These are phyloP conservation scores for Drosophila carrolli DNA, from an alignment of 1,140 invertebrate species.

Conservation along the genomic window DNA sequence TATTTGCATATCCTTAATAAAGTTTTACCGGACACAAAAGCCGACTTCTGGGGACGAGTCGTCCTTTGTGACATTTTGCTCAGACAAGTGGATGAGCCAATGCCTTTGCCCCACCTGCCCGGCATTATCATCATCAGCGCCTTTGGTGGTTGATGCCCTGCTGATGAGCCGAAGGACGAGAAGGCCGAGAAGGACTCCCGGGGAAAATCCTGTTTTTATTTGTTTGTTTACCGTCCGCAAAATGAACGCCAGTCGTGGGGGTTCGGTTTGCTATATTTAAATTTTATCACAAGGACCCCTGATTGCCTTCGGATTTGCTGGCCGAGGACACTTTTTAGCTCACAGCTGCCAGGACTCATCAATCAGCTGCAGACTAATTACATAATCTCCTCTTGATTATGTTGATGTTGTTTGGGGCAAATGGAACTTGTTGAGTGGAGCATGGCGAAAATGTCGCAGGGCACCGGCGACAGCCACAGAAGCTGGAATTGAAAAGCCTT, in stretches of 20 bases:
- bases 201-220: constrained; percentile 81
- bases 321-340: constrained; percentile 48
- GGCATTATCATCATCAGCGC: constrained; percentile 43
- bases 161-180: constrained; percentile 49
- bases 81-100: constrained; percentile 74
- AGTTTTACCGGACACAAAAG: constrained; percentile 76
- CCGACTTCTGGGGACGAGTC: constrained; percentile 1
- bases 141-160: constrained; percentile 71
- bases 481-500: constrained; percentile 17
- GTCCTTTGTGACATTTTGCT: constrained; percentile 78
- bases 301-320: constrained; percentile 58
- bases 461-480: constrained; percentile 14
- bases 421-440: constrained; percentile 51
- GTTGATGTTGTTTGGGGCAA: constrained; percentile 43
- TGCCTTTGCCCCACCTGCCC: constrained; percentile 23
- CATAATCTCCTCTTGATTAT: constrained; percentile 84
- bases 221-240: constrained; percentile 83
- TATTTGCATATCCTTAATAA: constrained; percentile 85
- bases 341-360: constrained; percentile 81
- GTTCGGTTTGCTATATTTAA: constrained; percentile 70
- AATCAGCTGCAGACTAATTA: constrained; percentile 85
- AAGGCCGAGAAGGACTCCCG: not conserved
- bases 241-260: constrained; percentile 62
- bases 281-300: constrained; percentile 75
- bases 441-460: constrained; percentile 30